Conservation (phyloP, 2,888 invertebrate genomes). For the Stenchaetothrips biformis region DNA sequence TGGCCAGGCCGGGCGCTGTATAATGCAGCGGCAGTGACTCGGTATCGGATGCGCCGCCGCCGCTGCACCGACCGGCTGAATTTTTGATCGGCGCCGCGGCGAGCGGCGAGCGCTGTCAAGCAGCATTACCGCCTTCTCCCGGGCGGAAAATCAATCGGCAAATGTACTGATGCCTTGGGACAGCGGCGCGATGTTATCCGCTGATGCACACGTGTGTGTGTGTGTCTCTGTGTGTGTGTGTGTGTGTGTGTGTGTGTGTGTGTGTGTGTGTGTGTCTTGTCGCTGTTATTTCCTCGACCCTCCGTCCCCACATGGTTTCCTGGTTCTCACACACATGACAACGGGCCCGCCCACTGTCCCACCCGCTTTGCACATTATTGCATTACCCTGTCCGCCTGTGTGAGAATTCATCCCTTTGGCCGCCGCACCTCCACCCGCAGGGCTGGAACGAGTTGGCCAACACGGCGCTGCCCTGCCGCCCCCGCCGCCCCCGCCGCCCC, state of each 20-base stretch:
- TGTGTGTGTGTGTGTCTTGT: too few species aligned
- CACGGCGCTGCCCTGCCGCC: neutral
- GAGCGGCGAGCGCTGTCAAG: neutral
- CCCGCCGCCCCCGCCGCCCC: neutral
- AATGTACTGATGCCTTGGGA: too few species aligned
- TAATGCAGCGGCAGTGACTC: neutral
- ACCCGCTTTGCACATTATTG: conserved; percentile 11
- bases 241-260: neutral
- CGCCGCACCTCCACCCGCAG: too few species aligned
- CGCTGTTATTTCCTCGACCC: too few species aligned
- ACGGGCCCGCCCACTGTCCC: neutral
- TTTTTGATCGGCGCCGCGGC: neutral
- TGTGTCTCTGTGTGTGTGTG: neutral
- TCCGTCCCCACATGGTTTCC: too few species aligned
- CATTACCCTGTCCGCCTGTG: neutral
- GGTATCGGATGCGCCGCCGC: too few species aligned
- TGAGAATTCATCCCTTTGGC: conserved; percentile 11
- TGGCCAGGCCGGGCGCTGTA: neutral
- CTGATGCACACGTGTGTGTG: neutral
- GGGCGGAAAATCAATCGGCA: too few species aligned
- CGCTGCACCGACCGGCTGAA: neutral
- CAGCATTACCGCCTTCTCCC: too few species aligned
- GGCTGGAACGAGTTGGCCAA: neutral
- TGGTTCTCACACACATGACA: too few species aligned
- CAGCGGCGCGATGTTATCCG: neutral